Evolutionary conservation across 2,113 vertebrate genomes (phyloP).

Genomic region (Podiceps cristatus): DNA sequence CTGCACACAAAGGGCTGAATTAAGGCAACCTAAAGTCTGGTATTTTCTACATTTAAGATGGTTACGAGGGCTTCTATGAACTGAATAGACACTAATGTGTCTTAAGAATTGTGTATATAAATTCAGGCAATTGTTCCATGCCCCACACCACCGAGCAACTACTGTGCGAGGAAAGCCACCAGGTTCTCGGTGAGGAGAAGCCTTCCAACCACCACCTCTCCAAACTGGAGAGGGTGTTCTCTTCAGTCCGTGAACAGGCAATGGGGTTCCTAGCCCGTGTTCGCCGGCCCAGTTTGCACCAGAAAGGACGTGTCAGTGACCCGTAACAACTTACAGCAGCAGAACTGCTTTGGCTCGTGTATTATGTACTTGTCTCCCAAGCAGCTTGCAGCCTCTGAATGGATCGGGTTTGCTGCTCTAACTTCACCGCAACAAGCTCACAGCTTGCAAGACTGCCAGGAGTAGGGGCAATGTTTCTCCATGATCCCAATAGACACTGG

Average conservation of each 20-base stretch:
- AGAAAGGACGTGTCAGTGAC: not conserved
- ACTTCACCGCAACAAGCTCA: not conserved
- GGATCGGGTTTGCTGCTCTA: not conserved
- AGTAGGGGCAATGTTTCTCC: not conserved
- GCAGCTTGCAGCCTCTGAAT: rapidly evolving
- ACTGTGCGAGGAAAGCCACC: not conserved
- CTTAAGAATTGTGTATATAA: not conserved
- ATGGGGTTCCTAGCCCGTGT: not conserved
- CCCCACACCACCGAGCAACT: not conserved
- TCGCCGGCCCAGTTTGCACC: not conserved
- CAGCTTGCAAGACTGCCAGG: not conserved
- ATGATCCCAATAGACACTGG: not conserved
- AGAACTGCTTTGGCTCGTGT: not conserved
- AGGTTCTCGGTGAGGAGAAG: not conserved
- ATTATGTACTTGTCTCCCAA: rapidly evolving
- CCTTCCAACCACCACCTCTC: not conserved
- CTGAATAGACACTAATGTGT: not conserved
- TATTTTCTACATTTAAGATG: not conserved
- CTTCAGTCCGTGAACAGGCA: not conserved
- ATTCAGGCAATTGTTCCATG: not conserved
- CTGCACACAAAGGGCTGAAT: constrained; percentile 37
- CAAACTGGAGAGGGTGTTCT: not conserved
- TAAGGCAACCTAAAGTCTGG: not conserved
- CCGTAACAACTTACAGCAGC: not conserved
- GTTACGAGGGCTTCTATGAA: not conserved